phyloP scores from a whole-genome alignment of 2,113 vertebrate species.

The Dolichotis patagonum region DNA sequence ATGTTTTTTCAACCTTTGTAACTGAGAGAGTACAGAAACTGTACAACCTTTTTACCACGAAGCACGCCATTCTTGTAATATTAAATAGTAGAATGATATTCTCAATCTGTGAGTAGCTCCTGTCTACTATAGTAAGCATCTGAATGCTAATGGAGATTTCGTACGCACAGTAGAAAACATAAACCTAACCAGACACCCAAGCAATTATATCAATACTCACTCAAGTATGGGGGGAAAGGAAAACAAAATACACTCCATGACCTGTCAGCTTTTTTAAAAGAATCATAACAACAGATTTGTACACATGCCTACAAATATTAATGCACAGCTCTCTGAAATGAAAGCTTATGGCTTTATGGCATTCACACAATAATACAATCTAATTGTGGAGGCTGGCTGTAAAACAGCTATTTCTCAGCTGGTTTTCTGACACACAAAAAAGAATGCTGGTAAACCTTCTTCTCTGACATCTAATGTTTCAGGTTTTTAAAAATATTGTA shows the following conservation, averaged over 20 bases:
- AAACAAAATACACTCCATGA: slow-evolving; percentile 61
- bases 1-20: background rate
- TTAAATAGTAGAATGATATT: background rate
- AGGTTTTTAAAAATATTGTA: slow-evolving; percentile 90
- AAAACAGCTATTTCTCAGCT: slow-evolving; percentile 82
- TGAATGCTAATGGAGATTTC: slow-evolving; percentile 36
- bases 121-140: slow-evolving; percentile 16
- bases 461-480: slow-evolving; percentile 91
- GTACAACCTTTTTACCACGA: background rate
- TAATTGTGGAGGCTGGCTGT: slow-evolving; percentile 84
- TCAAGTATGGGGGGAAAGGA: slow-evolving; percentile 19
- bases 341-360: slow-evolving; percentile 77
- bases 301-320: slow-evolving; percentile 79
- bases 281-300: slow-evolving; percentile 79
- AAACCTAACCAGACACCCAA: slow-evolving; percentile 30
- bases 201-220: slow-evolving; percentile 66
- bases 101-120: slow-evolving; percentile 10
- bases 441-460: slow-evolving; percentile 85
- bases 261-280: slow-evolving; percentile 75
- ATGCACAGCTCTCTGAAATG: slow-evolving; percentile 79
- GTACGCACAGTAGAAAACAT: background rate
- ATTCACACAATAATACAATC: slow-evolving; percentile 86
- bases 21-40: background rate
- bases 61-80: background rate
- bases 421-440: slow-evolving; percentile 80